phyloP scores from a whole-genome alignment of 1,140 invertebrate genomes.

The Galleria mellonella region DNA sequence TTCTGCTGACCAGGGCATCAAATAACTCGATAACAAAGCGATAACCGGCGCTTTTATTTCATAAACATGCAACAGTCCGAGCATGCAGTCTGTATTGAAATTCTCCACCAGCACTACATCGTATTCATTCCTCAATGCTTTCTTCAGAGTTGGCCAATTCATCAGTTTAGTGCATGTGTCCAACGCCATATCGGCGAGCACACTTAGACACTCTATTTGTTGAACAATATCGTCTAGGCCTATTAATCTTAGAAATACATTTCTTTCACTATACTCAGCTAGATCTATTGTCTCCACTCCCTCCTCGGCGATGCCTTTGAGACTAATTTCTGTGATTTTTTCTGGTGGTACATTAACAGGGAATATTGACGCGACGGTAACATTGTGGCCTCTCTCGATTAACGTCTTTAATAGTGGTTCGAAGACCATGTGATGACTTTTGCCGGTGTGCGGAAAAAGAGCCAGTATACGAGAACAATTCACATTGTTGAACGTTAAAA shows the following conservation, averaged over 20 bases:
- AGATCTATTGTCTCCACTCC: constrained; percentile 28
- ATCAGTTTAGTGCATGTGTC: constrained; percentile 39
- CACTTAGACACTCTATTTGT: background rate
- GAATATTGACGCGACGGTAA: constrained; percentile 81
- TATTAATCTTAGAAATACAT: constrained; percentile 6
- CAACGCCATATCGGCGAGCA: constrained; percentile 15
- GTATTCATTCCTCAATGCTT: constrained; percentile 67
- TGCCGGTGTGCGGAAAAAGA: constrained; percentile 78
- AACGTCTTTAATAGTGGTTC: constrained; percentile 78
- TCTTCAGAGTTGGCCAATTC: constrained; percentile 47
- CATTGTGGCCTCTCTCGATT: constrained; percentile 77
- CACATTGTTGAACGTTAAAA: no score
- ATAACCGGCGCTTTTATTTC: constrained; percentile 74
- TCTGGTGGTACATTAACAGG: constrained; percentile 30
- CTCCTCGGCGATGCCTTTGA: constrained; percentile 21
- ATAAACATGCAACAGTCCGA: constrained; percentile 76
- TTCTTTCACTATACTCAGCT: constrained; percentile 15
- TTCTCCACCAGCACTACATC: constrained; percentile 79
- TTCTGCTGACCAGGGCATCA: constrained; percentile 72
- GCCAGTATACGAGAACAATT: no score
- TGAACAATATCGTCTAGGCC: no score
- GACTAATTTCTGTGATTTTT: constrained; percentile 29
- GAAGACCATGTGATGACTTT: constrained; percentile 83
- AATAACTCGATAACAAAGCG: constrained; percentile 67
- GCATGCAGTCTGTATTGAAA: constrained; percentile 80